phyloP scores from a whole-genome alignment of 1,140 invertebrate genomes.

The Pemphigus obesinymphae region DNA sequence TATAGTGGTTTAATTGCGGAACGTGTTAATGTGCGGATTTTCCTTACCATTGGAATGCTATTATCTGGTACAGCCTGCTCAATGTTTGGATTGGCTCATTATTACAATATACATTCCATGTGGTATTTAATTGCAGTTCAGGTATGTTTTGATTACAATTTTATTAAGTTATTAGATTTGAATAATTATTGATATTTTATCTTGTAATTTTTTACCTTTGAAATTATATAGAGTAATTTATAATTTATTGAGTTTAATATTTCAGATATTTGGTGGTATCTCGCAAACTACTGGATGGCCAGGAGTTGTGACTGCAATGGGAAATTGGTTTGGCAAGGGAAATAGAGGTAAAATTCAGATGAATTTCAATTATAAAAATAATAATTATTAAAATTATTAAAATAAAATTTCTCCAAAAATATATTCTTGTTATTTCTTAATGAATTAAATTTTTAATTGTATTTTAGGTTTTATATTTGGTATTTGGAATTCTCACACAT shows the following conservation, averaged over 20 bases:
- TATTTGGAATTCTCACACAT: slow-evolving; percentile 94
- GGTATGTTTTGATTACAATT: slow-evolving; percentile 54
- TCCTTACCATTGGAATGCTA: slow-evolving; percentile 85
- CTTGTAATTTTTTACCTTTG: no score
- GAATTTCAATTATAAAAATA: no score
- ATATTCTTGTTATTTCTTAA: neutral
- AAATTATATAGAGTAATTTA: no score
- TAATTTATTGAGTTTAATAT: neutral
- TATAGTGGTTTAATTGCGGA: slow-evolving; percentile 84
- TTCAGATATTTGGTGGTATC: slow-evolving; percentile 71
- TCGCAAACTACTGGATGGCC: slow-evolving; percentile 90
- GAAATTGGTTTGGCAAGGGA: slow-evolving; percentile 92
- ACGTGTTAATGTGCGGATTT: slow-evolving; percentile 83
- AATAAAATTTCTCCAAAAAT: no score
- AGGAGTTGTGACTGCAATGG: slow-evolving; percentile 86
- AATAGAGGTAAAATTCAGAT: slow-evolving; percentile 63
- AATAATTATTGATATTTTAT: neutral
- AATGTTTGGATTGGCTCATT: slow-evolving; percentile 81
- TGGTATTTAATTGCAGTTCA: slow-evolving; percentile 83
- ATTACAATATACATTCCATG: slow-evolving; percentile 76
- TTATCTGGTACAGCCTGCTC: slow-evolving; percentile 81
- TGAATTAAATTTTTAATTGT: neutral
- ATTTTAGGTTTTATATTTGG: slow-evolving; percentile 82
- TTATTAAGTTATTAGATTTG: neutral
- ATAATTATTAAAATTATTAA: no score